A percentile compares a stretch with the other conserved stretches of the same genome.
These are phyloP conservation scores for Notocelia uddmanniana DNA, from an alignment of 2,888 invertebrate species.

Conservation along the genomic window DNA sequence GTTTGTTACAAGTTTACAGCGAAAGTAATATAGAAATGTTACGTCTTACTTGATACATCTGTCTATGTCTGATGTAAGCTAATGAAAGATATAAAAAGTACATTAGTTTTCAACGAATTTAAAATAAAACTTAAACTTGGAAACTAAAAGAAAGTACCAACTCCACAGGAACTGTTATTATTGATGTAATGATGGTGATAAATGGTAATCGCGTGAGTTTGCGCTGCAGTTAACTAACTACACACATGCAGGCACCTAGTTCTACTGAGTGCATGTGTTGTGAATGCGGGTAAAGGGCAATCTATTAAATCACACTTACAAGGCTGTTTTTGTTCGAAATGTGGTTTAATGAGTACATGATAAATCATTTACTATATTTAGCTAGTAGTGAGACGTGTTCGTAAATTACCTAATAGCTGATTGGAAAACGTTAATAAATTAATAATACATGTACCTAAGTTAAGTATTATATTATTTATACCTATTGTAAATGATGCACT, in stretches of 20 bases:
- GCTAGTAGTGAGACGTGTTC: background rate
- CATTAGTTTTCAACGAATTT: background rate
- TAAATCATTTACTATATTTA: background rate
- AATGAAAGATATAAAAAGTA: conserved; percentile 3
- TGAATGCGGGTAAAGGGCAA: conserved; percentile 27
- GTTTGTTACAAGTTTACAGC: conserved; percentile 57
- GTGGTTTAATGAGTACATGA: background rate
- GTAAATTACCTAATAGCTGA: no score
- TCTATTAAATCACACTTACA: conserved; percentile 23
- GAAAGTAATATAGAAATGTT: conserved; percentile 52
- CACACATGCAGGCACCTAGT: background rate
- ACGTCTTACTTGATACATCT: conserved; percentile 26
- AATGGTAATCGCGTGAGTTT: conserved; percentile 31
- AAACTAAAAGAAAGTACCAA: background rate
- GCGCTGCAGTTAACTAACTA: conserved; percentile 3
- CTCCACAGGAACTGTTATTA: background rate
- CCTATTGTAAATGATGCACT: no score
- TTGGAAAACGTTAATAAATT: no score
- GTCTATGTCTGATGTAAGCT: conserved; percentile 25
- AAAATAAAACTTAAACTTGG: background rate
- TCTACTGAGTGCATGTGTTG: conserved; percentile 23
- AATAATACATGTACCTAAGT: background rate
- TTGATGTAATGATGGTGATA: conserved; percentile 13
- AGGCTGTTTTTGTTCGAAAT: conserved; percentile 26
- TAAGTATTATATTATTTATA: no score